Evolutionary conservation across 1,140 invertebrate species (phyloP).

Genomic region (Monomorium pharaonis): DNA sequence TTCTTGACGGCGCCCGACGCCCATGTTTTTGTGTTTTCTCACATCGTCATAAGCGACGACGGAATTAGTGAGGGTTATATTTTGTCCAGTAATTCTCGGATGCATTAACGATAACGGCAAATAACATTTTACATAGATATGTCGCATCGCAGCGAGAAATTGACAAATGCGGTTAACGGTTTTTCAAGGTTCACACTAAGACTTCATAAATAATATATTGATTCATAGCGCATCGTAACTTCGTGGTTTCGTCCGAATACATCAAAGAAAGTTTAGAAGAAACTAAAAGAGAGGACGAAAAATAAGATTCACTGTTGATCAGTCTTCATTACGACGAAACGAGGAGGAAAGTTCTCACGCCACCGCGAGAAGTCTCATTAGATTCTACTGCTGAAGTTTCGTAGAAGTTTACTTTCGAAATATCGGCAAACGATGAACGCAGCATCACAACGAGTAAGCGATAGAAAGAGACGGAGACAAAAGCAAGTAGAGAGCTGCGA

Average conservation of each 20-base stretch:
- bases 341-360: constrained; percentile 30
- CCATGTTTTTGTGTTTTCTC: constrained; percentile 46
- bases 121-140: constrained; percentile 10
- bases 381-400: constrained; percentile 64
- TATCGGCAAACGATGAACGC: constrained; percentile 67
- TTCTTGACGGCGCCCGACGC: constrained; percentile 29
- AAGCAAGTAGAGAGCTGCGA: neutral
- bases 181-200: neutral
- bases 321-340: constrained; percentile 48
- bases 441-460: constrained; percentile 64
- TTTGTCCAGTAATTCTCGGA: constrained; percentile 2
- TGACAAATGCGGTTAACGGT: neutral
- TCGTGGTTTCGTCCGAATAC: neutral
- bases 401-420: constrained; percentile 73
- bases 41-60: constrained; percentile 39
- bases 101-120: neutral
- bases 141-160: neutral
- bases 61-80: constrained; percentile 36
- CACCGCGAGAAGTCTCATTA: constrained; percentile 63
- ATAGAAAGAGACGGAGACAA: neutral
- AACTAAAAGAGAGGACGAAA: constrained; percentile 25
- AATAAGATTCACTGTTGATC: constrained; percentile 45
- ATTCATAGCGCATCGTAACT: neutral
- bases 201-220: neutral
- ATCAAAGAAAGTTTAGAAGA: constrained; percentile 41